phyloP scores from a whole-genome alignment of 2,888 invertebrate species.

The Dinocampus coccinellae region DNA sequence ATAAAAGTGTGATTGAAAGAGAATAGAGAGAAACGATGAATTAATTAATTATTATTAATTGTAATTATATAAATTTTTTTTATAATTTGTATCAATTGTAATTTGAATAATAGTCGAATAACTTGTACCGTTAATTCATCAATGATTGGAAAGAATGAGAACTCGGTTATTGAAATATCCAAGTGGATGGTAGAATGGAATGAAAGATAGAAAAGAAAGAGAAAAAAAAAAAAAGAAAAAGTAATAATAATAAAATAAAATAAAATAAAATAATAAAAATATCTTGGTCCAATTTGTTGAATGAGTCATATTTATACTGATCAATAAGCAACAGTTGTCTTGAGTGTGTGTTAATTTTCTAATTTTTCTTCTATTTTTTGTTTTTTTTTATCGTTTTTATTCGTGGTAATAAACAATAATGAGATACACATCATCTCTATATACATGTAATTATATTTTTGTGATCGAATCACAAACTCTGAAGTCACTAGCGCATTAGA shows the following conservation, averaged over 20 bases:
- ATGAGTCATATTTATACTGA: constrained; percentile 11
- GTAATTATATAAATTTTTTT: background rate
- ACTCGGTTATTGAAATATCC: constrained; percentile 23
- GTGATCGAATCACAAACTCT: background rate
- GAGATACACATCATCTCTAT: background rate
- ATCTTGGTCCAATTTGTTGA: constrained; percentile 14
- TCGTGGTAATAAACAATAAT: background rate
- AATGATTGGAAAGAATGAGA: constrained; percentile 34
- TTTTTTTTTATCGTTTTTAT: too few species aligned
- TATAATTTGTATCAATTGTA: constrained; percentile 17
- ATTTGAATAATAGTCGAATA: constrained; percentile 16
- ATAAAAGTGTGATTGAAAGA: too few species aligned
- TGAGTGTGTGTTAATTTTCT: background rate
- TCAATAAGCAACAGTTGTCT: constrained; percentile 27
- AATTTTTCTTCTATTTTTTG: too few species aligned
- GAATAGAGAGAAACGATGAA: too few species aligned
- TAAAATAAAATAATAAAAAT: too few species aligned
- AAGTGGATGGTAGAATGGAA: constrained; percentile 23
- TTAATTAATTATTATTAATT: too few species aligned
- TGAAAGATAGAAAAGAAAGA: too few species aligned
- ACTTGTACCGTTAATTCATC: constrained; percentile 32
- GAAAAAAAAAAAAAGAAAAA: too few species aligned
- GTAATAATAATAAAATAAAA: too few species aligned
- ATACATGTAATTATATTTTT: background rate
- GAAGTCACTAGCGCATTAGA: constrained; percentile 12